These are phyloP conservation scores for Forbesichthys papilliferus DNA, from an alignment of 2,113 vertebrate species.

Conservation along the genomic window DNA sequence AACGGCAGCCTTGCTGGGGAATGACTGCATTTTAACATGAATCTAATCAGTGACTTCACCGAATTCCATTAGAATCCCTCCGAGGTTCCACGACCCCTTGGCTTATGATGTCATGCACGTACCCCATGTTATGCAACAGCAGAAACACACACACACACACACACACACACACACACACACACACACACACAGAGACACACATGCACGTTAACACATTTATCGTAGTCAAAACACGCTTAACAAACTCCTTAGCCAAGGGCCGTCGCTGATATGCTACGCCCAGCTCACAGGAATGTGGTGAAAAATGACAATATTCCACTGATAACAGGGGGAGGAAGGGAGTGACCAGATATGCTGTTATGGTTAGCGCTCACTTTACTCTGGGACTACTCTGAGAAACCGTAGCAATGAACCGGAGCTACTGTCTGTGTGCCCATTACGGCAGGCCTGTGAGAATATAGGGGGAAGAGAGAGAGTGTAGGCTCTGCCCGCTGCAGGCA, in stretches of 20 bases:
- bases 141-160: slow-evolving; percentile 15
- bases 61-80: background rate
- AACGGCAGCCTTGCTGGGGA: background rate
- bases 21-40: slow-evolving; percentile 16
- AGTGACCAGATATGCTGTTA: slow-evolving; percentile 58
- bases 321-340: slow-evolving; percentile 50
- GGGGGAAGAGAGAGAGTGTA: slow-evolving; percentile 18
- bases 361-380: slow-evolving; percentile 64
- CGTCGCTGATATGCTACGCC: slow-evolving; percentile 35
- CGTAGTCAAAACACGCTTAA: slow-evolving; percentile 65
- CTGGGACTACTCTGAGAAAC: slow-evolving; percentile 35
- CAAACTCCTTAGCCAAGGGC: slow-evolving; percentile 46
- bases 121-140: slow-evolving; percentile 45
- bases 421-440: slow-evolving; percentile 72
- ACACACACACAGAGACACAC: slow-evolving; percentile 7
- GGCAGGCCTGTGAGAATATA: slow-evolving; percentile 61
- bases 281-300: slow-evolving; percentile 46
- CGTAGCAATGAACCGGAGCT: slow-evolving; percentile 58
- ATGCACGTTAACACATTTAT: slow-evolving; percentile 36
- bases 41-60: slow-evolving; percentile 20
- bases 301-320: slow-evolving; percentile 60
- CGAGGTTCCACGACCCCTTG: background rate
- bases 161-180: slow-evolving; percentile 6
- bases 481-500: slow-evolving; percentile 10
- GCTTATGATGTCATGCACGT: slow-evolving; percentile 43